Base-by-base conservation (phyloP, 1,140 invertebrate genomes). In the Bombus superbus region DNA sequence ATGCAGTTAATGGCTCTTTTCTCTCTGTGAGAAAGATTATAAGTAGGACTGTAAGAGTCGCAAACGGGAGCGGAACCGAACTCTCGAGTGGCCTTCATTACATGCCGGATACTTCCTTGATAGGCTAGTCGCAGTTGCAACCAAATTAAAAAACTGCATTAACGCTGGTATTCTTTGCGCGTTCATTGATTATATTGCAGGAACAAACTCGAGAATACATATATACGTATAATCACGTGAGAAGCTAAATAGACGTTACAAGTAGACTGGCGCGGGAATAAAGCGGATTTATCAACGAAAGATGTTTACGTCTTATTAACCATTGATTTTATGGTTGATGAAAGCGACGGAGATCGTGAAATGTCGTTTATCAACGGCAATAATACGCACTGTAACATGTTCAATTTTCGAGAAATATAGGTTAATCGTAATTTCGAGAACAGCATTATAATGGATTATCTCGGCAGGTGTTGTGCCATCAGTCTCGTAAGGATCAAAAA, bases 61-160 rank as follows among this genome's bases (percentile, higher is more conserved):
- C 85, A 89, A 89, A 89, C 78, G 80, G 76, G 88, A 89, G 75
- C 88, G 81, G 88, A 89, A 87, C 71, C 74, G 59, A 75, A 81
- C 59, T 83, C 80, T 80, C 66, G 75, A 87, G 66, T 77, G 88
- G 69, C 66, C 72, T 89, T 87, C 84, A 69, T 89, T 89, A 85
- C 76, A 59, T 71, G 74, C 79, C 83, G 83, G 73, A 89, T 83
- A 75, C 76, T 84, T 89, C 66, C 22, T 32, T 73, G 64, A 42
- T 18, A 40, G 53, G 15, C 32, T 38, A 47, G 69, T 68, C 66
- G 22, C 73, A 74, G 42, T 3, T 86, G 79, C 74, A 38, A 38
- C 38, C n/a, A 59, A 62, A 66, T 75, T 35, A 13, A n/a, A 53
- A 62, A 64, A 57, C 0, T 38, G n/a, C 47, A 47, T 25, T 32